These are phyloP conservation scores for Tuberolachnus salignus DNA, from an alignment of 2,888 invertebrate genomes.

Conservation along the genomic window DNA sequence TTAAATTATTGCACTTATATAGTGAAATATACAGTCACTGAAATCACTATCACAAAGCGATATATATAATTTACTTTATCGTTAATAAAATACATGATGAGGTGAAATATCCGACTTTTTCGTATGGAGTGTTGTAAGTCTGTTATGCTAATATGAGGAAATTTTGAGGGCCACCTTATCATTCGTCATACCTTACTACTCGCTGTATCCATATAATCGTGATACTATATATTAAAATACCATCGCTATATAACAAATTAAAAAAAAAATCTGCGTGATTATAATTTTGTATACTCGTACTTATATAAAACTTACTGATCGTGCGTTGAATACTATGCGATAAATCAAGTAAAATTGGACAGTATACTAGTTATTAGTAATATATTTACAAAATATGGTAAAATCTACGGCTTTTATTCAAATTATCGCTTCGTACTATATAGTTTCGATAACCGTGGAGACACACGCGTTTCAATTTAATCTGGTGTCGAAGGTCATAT, in stretches of 20 bases:
- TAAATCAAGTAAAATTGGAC: too few species aligned
- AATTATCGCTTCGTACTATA: slow-evolving; percentile 22
- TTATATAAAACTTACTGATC: slow-evolving; percentile 19
- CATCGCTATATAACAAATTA: neutral
- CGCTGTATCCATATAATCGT: too few species aligned
- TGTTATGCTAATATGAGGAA: too few species aligned
- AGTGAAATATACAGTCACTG: too few species aligned
- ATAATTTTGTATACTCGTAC: neutral
- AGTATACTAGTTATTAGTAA: neutral
- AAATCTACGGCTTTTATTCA: slow-evolving; percentile 27
- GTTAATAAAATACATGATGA: too few species aligned
- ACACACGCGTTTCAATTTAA: slow-evolving; percentile 30
- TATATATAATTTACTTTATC: too few species aligned
- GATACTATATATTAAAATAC: slow-evolving; percentile 8
- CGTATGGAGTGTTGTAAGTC: too few species aligned
- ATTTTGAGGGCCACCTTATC: too few species aligned
- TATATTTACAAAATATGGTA: neutral
- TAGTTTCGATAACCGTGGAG: slow-evolving; percentile 9
- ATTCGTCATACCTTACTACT: too few species aligned
- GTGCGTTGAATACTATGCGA: neutral
- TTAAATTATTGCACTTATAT: too few species aligned
- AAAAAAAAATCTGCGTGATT: neutral
- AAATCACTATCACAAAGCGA: too few species aligned
- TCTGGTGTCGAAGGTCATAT: slow-evolving; percentile 25
- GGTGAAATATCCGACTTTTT: too few species aligned